phyloP scores from a whole-genome alignment of 2,888 invertebrate genomes.

The Spilosoma lubricipeda region DNA sequence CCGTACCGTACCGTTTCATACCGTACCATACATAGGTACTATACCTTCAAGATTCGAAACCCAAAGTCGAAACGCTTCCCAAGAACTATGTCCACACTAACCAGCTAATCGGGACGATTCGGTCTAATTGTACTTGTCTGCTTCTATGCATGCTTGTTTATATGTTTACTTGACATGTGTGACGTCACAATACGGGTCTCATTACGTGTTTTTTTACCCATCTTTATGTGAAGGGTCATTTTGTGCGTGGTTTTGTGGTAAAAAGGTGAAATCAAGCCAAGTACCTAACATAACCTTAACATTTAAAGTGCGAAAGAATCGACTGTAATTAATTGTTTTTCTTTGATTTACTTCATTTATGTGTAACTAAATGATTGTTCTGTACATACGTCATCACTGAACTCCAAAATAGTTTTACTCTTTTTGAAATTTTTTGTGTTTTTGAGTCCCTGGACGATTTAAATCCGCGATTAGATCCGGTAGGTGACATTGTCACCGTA shows the following conservation, averaged over 20 bases:
- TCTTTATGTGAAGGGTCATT: background rate
- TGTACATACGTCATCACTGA: too few relatives aligned
- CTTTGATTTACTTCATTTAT: too few relatives aligned
- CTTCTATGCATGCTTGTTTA: constrained; percentile 76
- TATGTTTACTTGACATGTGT: constrained; percentile 46
- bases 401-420: too few relatives aligned
- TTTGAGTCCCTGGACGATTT: background rate
- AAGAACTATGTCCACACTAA: constrained; percentile 59
- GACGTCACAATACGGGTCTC: constrained; percentile 16
- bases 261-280: background rate
- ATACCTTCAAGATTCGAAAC: background rate
- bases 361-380: too few relatives aligned
- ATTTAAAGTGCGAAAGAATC: background rate
- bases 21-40: too few relatives aligned
- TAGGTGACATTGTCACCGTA: background rate
- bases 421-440: too few relatives aligned
- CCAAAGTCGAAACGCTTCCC: background rate
- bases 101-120: constrained; percentile 61
- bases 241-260: background rate
- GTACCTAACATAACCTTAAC: background rate
- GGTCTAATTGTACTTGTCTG: constrained; percentile 68
- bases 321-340: background rate
- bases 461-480: background rate
- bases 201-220: constrained; percentile 5
- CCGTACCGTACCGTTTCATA: too few relatives aligned